Evolutionary conservation across 2,113 vertebrate species (phyloP).

Genomic region (Cavia aperea): DNA sequence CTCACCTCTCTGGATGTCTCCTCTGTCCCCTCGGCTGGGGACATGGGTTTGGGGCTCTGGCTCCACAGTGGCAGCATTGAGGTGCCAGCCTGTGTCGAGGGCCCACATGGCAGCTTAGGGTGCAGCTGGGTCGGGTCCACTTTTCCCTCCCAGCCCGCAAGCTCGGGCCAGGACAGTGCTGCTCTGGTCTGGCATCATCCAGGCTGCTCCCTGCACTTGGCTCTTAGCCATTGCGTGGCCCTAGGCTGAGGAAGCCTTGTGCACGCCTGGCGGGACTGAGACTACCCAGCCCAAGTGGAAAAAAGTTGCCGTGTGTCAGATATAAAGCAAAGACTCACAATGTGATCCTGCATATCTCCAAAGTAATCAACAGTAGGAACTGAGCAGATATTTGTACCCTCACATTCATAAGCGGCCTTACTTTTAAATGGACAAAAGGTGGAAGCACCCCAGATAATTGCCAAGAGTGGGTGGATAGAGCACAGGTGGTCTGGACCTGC

Average conservation of each 20-base stretch:
- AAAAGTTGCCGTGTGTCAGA: not conserved
- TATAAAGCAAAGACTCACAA: not conserved
- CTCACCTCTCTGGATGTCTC: too few relatives aligned
- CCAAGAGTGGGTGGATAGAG: not conserved
- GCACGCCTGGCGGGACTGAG: not conserved
- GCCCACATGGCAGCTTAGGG: too few relatives aligned
- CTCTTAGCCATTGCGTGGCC: rapidly evolving
- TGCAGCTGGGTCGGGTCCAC: too few relatives aligned
- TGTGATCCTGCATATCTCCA: not conserved
- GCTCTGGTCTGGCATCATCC: not conserved
- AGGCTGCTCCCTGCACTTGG: not conserved
- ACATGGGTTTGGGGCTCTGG: too few relatives aligned
- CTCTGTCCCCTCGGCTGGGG: not conserved
- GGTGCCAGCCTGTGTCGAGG: too few relatives aligned
- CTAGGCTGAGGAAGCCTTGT: not conserved
- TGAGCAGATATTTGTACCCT: not conserved
- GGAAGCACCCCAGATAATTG: not conserved
- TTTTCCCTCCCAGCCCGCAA: not conserved
- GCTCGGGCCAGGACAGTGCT: not conserved
- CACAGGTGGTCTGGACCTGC: not conserved
- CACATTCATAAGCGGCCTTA: not conserved
- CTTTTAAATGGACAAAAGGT: not conserved
- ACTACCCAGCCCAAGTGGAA: not conserved
- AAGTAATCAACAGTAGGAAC: not conserved
- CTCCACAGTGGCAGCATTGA: too few relatives aligned